Base-by-base conservation (phyloP, 2,888 invertebrate species). In the Leucozona laternaria region DNA sequence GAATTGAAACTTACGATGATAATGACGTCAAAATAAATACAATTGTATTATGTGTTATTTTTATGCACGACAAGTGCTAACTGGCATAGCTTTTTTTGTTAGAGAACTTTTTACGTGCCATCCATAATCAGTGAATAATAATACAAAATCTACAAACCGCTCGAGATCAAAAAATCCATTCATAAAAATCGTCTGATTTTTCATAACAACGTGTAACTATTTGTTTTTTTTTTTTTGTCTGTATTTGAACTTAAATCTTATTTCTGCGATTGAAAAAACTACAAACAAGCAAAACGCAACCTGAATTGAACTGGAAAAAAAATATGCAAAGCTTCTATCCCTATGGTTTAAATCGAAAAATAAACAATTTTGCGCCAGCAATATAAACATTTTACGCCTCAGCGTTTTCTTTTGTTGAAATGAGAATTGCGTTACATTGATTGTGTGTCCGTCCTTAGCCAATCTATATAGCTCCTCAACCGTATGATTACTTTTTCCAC, bases 401-500 rank as follows among this genome's bases (percentile, higher is more conserved):
- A 48, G 13, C 8, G 8, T 48, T 62, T 43, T 62, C 25, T 22
- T 48, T 66, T 48, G 13, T 31, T 48, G 6, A 13, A 34, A 66
- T 15, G 66, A 31, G 48, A 48, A 45, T 37, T 40, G 20, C 37
- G 8, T 15, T 60, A 15, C 15, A 15, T 60, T 37, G 7, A 60
- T 40, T 15, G 15, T 15, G 20, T 20, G 8, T 37, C 13, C 10
- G 5, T 64, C 3, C 5, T 1, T 64, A 15, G 4, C 0, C 28
- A 45, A 43, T 28, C 5, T 17, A 8, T 17, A 1, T 1, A 58
- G 13, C 4, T 4, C n/a, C 4, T 43, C 7, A 45, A 17, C 4
- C 5, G 68, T 53, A 34, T 53, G 66, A 68, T 68, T 68, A 68
- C 68, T 37, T 68, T 68, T 53, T 22, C 22, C 15, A 50, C 10